Base-by-base conservation (phyloP, 2,797 vertebrate species). In the Merluccius polli region DNA sequence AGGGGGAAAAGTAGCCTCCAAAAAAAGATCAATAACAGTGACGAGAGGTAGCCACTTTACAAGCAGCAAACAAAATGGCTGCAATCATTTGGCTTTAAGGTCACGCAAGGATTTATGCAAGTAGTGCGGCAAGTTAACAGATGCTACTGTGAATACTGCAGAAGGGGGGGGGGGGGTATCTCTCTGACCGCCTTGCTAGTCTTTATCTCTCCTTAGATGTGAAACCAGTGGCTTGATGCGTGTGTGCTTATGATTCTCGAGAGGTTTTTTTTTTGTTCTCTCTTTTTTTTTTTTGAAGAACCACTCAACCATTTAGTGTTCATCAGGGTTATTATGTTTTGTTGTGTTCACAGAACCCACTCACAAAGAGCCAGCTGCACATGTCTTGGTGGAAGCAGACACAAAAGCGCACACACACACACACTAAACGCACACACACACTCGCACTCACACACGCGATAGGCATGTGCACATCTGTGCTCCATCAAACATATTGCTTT, bases 321-420 rank as follows among this genome's bases (percentile, higher is more conserved):
- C 81, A 83, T 84, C 84, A 81, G 76, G 81, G 77, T 83, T 81
- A 89, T 87, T 88, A 86, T 83, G 80, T 82, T 87, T 85, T 86
- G 82, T 83, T 86, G 78, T 83, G 82, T 82, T 79, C 80, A 84
- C 73, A 87, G 82, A 86, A 82, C 77, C 82, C 84, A 83, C 75
- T 87, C 84, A 86, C 83, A 82, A 81, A 82, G 81, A 79, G 82
- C 79, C 86, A 88, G 85, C 82, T 87, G 86, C 80, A 78, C 38
- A 77, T 72, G 81, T 76, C 78, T 74, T 70, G 77, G 78, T 73
- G 74, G 77, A 80, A 63, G 15, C 52, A 59, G 21, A 59, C 75
- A 72, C 69, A 73, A 63, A 73, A 52, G 69, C 59, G 38, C 73
- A 32, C 59, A 7, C 73, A 70, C 32, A 35, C 70, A 75, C 71